phyloP scores from a whole-genome alignment of 2,113 vertebrate genomes.

The Callospermophilus lateralis region DNA sequence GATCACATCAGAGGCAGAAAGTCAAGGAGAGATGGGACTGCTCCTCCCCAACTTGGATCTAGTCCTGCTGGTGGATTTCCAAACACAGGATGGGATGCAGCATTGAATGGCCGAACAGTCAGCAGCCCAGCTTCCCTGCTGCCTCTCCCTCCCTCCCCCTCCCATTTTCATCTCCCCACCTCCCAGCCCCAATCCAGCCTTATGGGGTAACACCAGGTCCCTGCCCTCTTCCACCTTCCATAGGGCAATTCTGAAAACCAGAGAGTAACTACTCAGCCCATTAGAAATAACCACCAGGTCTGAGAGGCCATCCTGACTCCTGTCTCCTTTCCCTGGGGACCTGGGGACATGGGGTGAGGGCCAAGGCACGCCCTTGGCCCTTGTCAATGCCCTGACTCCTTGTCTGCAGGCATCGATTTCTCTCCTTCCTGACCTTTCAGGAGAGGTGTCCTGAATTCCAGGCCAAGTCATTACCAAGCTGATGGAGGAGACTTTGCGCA shows the following conservation, averaged over 20 bases:
- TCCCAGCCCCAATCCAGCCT: background rate
- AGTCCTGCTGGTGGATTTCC: background rate
- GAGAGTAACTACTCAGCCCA: background rate
- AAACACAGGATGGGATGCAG: background rate
- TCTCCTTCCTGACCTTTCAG: slow-evolving; percentile 65
- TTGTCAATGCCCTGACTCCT: slow-evolving; percentile 46
- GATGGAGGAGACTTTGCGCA: background rate
- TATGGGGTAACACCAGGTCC: background rate
- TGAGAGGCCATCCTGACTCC: background rate
- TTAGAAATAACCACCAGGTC: background rate
- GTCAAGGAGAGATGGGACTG: background rate
- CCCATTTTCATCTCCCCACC: background rate
- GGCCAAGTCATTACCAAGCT: background rate
- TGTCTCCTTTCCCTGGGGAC: background rate
- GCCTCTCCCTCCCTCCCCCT: background rate
- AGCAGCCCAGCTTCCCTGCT: background rate
- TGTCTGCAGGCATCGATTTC: slow-evolving; percentile 62
- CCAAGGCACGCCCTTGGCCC: background rate
- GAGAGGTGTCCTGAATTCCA: slow-evolving; percentile 48
- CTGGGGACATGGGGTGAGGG: slow-evolving; percentile 14
- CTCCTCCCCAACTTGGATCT: background rate
- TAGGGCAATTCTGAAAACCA: slow-evolving; percentile 55
- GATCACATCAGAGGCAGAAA: background rate
- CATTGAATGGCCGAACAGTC: background rate
- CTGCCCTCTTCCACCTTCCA: background rate